phyloP scores from a whole-genome alignment of 1,140 invertebrate species.

The Teleopsis dalmanni region DNA sequence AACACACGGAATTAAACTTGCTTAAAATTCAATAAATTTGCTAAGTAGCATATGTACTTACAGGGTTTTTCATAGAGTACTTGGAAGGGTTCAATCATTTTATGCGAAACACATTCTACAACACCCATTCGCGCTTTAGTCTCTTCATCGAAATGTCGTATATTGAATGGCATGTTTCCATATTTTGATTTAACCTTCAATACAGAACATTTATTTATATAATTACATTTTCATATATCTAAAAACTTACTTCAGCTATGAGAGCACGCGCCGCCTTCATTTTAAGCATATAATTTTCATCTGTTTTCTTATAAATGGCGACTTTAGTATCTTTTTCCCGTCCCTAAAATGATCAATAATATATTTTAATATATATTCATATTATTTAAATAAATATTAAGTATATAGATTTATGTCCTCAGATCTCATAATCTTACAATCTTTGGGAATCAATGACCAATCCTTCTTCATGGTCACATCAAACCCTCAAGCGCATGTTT shows the following conservation, averaged over 20 bases:
- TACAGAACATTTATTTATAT: neutral
- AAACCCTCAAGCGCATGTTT: conserved; percentile 31
- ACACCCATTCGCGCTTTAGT: conserved; percentile 96
- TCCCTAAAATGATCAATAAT: conserved; percentile 47
- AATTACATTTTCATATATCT: neutral
- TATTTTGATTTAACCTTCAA: conserved; percentile 76
- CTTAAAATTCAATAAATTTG: conserved; percentile 5
- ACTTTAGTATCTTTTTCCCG: conserved; percentile 89
- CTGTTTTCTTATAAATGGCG: conserved; percentile 97
- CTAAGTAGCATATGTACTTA: conserved; percentile 27
- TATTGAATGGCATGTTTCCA: conserved; percentile 88
- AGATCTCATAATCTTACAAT: conserved; percentile 44
- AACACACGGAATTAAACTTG: conserved; percentile 38
- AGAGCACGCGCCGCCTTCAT: conserved; percentile 94
- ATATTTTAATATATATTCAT: neutral
- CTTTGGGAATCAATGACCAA: conserved; percentile 16
- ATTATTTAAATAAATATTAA: neutral
- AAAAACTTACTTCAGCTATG: conserved; percentile 68
- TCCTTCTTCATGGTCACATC: conserved; percentile 6
- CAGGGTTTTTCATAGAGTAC: conserved; percentile 60
- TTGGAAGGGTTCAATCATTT: conserved; percentile 95
- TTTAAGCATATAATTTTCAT: conserved; percentile 94
- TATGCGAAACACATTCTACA: conserved; percentile 96
- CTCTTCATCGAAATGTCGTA: conserved; percentile 90
- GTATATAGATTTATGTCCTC: conserved; percentile 23